phyloP scores from a whole-genome alignment of 2,113 vertebrate species.

The Dryoscopus gambensis region DNA sequence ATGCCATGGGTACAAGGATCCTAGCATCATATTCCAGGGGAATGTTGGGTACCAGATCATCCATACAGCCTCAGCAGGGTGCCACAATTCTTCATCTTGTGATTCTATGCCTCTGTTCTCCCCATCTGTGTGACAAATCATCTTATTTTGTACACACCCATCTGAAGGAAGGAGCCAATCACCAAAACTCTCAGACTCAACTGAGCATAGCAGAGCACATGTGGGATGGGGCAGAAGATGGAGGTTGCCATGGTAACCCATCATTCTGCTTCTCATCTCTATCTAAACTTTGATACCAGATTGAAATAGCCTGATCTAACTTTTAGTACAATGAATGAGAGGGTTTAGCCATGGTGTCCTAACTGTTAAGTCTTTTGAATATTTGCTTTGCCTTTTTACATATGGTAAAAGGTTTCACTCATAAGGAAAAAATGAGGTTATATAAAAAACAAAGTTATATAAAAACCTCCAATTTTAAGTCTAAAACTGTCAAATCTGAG shows the following conservation, averaged over 20 bases:
- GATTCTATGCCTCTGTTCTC: neutral
- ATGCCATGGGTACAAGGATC: accelerated
- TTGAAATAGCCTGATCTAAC: neutral
- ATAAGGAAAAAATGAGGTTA: neutral
- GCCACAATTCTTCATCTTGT: accelerated
- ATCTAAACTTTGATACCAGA: neutral
- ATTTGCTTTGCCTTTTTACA: neutral
- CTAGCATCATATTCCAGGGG: accelerated
- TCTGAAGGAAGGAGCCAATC: neutral
- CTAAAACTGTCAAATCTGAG: neutral
- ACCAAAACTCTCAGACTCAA: neutral
- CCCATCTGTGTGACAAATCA: neutral
- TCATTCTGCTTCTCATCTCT: neutral
- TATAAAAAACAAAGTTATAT: neutral
- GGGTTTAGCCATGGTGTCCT: neutral
- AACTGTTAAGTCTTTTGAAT: neutral
- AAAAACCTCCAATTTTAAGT: neutral
- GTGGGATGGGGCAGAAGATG: neutral
- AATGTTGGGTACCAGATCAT: neutral
- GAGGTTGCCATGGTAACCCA: neutral
- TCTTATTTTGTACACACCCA: neutral
- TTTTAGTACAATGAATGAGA: neutral
- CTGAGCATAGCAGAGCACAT: neutral
- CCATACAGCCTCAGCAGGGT: neutral
- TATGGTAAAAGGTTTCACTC: neutral